These are phyloP conservation scores for Myopa tessellatipennis DNA, from an alignment of 2,888 invertebrate species.

Conservation along the genomic window DNA sequence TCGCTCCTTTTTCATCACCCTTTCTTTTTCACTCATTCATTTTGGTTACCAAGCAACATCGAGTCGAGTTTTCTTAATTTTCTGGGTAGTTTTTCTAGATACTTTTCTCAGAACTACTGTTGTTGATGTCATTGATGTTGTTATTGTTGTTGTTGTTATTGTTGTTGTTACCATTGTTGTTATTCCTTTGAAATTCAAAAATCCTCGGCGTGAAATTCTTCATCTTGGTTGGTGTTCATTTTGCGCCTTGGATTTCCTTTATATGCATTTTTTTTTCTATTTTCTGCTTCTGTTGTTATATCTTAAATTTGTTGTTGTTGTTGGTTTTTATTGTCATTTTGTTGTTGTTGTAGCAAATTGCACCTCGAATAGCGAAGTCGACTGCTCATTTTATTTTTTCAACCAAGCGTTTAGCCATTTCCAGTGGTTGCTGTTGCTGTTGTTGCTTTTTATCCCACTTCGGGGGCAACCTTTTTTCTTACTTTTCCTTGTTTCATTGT, in stretches of 20 bases:
- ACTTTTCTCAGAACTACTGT: background rate
- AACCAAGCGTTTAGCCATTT: background rate
- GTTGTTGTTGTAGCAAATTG: slow-evolving; percentile 15
- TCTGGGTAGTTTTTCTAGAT: background rate
- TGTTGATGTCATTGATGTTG: slow-evolving; percentile 14
- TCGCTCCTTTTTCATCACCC: background rate
- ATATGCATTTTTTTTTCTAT: background rate
- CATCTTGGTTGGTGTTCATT: slow-evolving; percentile 18
- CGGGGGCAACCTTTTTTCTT: background rate
- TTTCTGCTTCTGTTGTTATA: background rate
- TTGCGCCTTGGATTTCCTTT: slow-evolving; percentile 14
- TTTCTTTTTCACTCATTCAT: background rate
- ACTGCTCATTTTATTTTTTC: slow-evolving; percentile 40
- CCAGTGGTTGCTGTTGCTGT: slow-evolving; percentile 4
- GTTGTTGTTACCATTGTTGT: background rate
- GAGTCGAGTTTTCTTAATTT: slow-evolving; percentile 21
- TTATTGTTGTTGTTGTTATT: background rate
- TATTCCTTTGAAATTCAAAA: slow-evolving; percentile 3
- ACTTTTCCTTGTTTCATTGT: background rate
- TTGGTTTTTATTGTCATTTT: slow-evolving; percentile 16
- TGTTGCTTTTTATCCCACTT: slow-evolving; percentile 11
- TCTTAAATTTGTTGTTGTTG: background rate
- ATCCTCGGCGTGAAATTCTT: slow-evolving; percentile 24
- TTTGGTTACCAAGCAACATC: background rate
- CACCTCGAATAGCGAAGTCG: slow-evolving; percentile 39